Base-by-base conservation (phyloP, 2,888 invertebrate species). In the Crocallis elinguaria region DNA sequence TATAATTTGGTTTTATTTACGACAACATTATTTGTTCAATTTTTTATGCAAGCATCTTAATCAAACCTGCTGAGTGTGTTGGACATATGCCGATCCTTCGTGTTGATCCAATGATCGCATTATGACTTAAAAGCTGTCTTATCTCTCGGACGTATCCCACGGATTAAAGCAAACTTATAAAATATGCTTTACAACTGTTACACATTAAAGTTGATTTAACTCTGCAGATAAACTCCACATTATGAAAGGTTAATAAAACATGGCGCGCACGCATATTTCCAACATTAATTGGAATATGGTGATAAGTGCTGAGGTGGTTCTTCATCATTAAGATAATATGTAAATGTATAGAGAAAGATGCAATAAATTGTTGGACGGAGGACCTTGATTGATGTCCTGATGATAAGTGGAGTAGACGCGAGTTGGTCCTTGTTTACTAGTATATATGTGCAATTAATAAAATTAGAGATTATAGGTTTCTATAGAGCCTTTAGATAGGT, bases 311-410 rank as follows among this genome's bases (percentile, higher is more conserved):
- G 78, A 73, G 79, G 71, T 75, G 79, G 79, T 78, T 82, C 78
- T 83, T 82, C 82, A 83, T 85, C 82, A 85, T 81, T 82, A 81
- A 85, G 85, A 85, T 86, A 86, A 85, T 80, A 85, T 86, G 85
- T 77, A 80, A 85, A 86, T 84, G 75, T 67, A 62, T 73, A 61
- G 64, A 70, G 68, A 75, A 73, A 77, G 75, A 75, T 55, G 69
- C 71, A 68, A 76, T 84, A 81, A 78, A 80, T 82, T 75, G 71
- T 66, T 64, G 59, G 69, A 61, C 60, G 68, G 73, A 70, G 71
- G 39, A 21, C 61, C 69, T 72, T 84, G 84, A 84, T 83, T 80
- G 83, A 85, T 84, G 74, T 71, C 52, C 71, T 69, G 67, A 71
- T 71, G 82, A 83, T 83, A 81, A 51, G 62, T 56, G 72, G 60